Evolutionary conservation across 1,140 invertebrate genomes (phyloP), one percentile per base, ranked within the genome.

Genomic region (Hycleus cichorii): DNA sequence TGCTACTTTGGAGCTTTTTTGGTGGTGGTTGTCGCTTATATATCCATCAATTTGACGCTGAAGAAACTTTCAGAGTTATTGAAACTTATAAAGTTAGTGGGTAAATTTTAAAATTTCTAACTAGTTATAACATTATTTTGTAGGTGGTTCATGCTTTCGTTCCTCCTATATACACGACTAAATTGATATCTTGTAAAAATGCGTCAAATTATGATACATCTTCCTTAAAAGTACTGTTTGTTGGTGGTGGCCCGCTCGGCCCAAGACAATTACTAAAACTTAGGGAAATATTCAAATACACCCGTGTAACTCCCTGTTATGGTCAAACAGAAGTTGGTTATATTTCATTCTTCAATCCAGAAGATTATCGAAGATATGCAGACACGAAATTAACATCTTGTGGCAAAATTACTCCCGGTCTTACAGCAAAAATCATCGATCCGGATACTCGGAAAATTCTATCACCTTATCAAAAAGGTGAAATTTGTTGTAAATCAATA

Each of bases 401-500:
- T 45, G 51, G 51, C 4, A 53, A 53, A 46, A 8, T 32, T 4
- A 25, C 26, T 26, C 12, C 18, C 3, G 51, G 51, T 3, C 3
- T 45, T 45, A 25, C 42, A 3, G 6, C 45, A 10, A 53, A 53
- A 18, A 42, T 67, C 11, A 60, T 75, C n/a, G 71, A 78, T 66
- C 24, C 71, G 11, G 67, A 77, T 11, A 78, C 73, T 8, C 70
- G 74, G 12, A 56, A 74, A 63, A 26, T 69, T 42, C 59, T 80
- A 38, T 76, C 76, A 1, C 70, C 77, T 1, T 68, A 76, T 46
- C 58, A 75, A 57, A 55, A 64, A 56, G 83, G 83, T 32, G 83
- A 84, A 67, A 62, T 86, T 40, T 82, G 76, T 51, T 65, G 78
- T 3, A 72, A 74, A 43, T 74, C 77, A 6, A 74, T 74, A 0